Evolutionary conservation across 2,113 vertebrate genomes (phyloP).

Genomic region (Pygoscelis antarcticus): DNA sequence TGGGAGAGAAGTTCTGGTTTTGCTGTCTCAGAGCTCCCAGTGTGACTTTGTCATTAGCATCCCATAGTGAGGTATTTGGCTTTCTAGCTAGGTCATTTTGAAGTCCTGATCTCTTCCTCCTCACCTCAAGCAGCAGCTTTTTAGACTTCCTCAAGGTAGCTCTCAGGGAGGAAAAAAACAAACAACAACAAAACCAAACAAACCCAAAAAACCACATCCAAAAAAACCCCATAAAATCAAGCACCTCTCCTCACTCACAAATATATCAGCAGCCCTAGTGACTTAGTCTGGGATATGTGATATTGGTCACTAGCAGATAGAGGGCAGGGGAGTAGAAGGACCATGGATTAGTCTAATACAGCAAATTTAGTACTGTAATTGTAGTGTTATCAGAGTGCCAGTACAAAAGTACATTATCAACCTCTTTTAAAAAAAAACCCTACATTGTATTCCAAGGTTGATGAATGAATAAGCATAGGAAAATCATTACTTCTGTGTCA

Average conservation of each 20-base stretch:
- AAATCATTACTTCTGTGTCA: background rate
- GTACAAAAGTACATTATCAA: background rate
- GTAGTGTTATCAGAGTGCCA: background rate
- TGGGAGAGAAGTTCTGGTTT: background rate
- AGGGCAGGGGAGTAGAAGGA: background rate
- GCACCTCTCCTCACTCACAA: background rate
- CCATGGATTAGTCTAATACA: background rate
- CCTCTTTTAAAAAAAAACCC: background rate
- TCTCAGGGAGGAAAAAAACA: background rate
- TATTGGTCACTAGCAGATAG: background rate
- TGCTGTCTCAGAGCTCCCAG: background rate
- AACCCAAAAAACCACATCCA: background rate
- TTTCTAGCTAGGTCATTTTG: background rate
- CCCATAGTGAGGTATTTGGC: background rate
- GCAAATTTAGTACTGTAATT: background rate
- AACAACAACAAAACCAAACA: background rate
- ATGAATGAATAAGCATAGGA: background rate
- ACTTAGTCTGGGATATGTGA: background rate
- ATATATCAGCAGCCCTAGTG: background rate
- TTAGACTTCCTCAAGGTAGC: background rate
- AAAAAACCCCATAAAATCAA: background rate
- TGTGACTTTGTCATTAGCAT: background rate
- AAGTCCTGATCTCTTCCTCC: background rate
- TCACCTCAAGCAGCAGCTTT: background rate
- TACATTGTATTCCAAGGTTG: background rate